Evolutionary conservation across 1,140 invertebrate species (phyloP).

Genomic region (Zeugodacus cucurbitae): DNA sequence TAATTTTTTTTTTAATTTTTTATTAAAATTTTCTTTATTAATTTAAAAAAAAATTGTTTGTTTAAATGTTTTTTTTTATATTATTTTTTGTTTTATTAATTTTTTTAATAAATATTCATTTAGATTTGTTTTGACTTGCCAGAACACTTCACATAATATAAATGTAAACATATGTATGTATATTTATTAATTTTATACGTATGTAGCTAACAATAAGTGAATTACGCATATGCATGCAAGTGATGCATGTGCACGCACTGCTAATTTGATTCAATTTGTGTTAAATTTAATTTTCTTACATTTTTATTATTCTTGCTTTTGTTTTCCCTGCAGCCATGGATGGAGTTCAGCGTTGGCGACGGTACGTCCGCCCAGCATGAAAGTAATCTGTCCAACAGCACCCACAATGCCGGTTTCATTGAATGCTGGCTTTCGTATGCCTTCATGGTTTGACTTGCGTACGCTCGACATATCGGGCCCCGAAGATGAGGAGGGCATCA

Average conservation of each 20-base stretch:
- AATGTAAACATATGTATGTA: background rate
- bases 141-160: no score
- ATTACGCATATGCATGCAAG: background rate
- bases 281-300: no score
- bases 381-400: conserved; percentile 95
- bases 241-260: background rate
- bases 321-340: conserved; percentile 77
- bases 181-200: background rate
- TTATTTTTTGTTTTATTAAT: no score
- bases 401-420: conserved; percentile 91
- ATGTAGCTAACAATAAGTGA: background rate
- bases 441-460: conserved; percentile 95
- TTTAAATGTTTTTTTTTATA: no score
- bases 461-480: conserved; percentile 83
- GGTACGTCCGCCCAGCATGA: conserved; percentile 84
- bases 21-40: no score
- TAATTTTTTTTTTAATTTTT: no score
- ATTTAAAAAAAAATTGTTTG: no score
- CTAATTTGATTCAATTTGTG: background rate
- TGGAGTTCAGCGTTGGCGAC: conserved; percentile 88
- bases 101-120: no score
- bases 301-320: no score
- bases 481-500: conserved; percentile 92
- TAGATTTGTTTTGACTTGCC: no score
- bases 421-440: conserved; percentile 93